Evolutionary conservation across 1,140 invertebrate genomes (phyloP).

Genomic region (Papilio polyxenes): DNA sequence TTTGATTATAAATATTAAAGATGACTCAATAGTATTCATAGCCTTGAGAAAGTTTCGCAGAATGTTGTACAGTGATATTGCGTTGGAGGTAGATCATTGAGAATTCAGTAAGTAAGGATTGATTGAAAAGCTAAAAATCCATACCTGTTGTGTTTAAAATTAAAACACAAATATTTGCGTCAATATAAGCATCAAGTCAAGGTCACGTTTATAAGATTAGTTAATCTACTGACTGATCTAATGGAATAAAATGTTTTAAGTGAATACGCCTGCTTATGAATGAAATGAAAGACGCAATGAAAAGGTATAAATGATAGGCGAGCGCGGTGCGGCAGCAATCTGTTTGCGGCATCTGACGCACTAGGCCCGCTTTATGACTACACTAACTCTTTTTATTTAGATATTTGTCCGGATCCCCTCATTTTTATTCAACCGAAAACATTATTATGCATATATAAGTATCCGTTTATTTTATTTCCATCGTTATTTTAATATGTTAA

Average conservation of each 20-base stretch:
- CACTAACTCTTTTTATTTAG: slow-evolving; percentile 72
- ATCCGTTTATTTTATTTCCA: slow-evolving; percentile 73
- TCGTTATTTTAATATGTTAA: slow-evolving; percentile 73
- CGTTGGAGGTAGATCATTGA: no score
- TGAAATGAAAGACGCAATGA: slow-evolving; percentile 78
- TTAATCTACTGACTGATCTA: background rate
- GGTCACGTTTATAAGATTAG: background rate
- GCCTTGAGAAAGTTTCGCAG: no score
- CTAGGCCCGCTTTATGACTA: slow-evolving; percentile 59
- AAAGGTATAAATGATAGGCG: slow-evolving; percentile 76
- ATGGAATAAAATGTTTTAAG: background rate
- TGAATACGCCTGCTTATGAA: slow-evolving; percentile 63
- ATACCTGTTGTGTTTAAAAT: no score
- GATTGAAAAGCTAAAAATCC: no score
- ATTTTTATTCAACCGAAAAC: slow-evolving; percentile 76
- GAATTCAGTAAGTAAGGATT: no score
- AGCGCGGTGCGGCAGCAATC: slow-evolving; percentile 59
- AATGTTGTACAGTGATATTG: no score
- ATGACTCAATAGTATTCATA: no score
- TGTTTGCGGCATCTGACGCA: slow-evolving; percentile 68
- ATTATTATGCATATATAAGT: slow-evolving; percentile 78
- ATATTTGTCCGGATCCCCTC: slow-evolving; percentile 72
- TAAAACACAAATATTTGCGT: background rate
- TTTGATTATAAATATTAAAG: no score
- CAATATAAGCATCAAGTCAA: background rate